Evolutionary conservation across 2,797 vertebrate species (phyloP).

Genomic region (Sebastes glaucus): DNA sequence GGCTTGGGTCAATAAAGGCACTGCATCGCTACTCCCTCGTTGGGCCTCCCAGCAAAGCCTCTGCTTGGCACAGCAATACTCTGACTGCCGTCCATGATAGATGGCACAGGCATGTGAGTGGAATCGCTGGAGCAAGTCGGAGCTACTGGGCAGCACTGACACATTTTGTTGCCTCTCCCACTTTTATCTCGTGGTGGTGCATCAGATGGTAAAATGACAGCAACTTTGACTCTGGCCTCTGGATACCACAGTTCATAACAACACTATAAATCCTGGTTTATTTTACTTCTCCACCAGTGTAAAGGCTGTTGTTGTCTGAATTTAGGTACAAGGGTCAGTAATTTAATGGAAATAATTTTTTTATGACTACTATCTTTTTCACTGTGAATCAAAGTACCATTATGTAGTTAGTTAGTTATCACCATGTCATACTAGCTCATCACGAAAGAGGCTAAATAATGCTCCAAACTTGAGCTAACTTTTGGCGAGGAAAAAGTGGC

Average conservation of each 20-base stretch:
- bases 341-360: neutral
- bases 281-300: neutral
- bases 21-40: constrained; percentile 66
- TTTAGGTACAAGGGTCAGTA: neutral
- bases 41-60: constrained; percentile 69
- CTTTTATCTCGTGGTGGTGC: constrained; percentile 43
- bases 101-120: constrained; percentile 65
- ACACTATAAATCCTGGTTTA: neutral
- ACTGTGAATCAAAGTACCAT: neutral
- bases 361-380: neutral
- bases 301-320: neutral
- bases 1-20: constrained; percentile 80
- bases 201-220: constrained; percentile 39
- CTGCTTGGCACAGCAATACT: constrained; percentile 79
- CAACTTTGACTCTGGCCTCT: constrained; percentile 7
- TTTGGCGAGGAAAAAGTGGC: no score
- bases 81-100: constrained; percentile 70
- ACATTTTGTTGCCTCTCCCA: constrained; percentile 44
- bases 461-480: no score
- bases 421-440: no score
- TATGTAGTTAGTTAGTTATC: neutral
- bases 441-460: no score
- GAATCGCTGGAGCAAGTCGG: constrained; percentile 53
- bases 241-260: neutral
- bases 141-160: constrained; percentile 34